phyloP scores from a whole-genome alignment of 2,888 invertebrate genomes.

The Drosophila anceps region DNA sequence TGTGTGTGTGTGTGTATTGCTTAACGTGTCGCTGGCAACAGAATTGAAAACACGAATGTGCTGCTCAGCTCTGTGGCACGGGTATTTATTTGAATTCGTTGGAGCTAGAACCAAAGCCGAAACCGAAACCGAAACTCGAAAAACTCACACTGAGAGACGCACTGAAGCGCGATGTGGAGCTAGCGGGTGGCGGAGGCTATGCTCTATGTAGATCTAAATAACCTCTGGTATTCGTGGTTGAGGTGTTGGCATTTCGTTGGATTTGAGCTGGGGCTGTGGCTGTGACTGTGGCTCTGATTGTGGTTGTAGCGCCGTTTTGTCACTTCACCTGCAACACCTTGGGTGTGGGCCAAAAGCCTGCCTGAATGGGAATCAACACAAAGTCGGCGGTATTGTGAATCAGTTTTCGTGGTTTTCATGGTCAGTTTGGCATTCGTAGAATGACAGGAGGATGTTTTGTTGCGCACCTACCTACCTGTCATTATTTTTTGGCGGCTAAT shows the following conservation, averaged over 20 bases:
- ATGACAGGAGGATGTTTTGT: conserved; percentile 67
- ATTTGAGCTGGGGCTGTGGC: conserved; percentile 2
- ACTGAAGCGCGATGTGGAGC: conserved; percentile 75
- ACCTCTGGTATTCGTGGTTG: conserved; percentile 23
- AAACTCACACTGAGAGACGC: conserved; percentile 49
- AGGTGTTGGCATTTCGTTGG: conserved; percentile 60
- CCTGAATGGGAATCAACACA: conserved; percentile 6
- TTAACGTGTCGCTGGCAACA: conserved; percentile 42
- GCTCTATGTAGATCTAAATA: conserved; percentile 6
- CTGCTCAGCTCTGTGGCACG: conserved; percentile 32
- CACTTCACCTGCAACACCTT: conserved; percentile 76
- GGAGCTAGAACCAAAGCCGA: conserved; percentile 51
- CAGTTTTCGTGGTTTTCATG: conserved; percentile 64
- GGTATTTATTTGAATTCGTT: conserved; percentile 74
- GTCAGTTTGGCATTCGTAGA: conserved; percentile 77
- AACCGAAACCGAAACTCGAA: conserved; percentile 46
- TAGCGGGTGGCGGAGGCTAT: conserved; percentile 3
- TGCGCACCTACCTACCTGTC: conserved; percentile 43
- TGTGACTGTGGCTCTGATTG: neutral
- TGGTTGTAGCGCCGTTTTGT: conserved; percentile 64
- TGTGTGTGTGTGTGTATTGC: neutral
- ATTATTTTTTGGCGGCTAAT: conserved; percentile 58
- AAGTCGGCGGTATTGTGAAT: conserved; percentile 13
- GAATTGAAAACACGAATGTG: conserved; percentile 74
- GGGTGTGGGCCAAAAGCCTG: conserved; percentile 33